phyloP scores from a whole-genome alignment of 2,888 invertebrate species.

The Sphecodes monilicornis region DNA sequence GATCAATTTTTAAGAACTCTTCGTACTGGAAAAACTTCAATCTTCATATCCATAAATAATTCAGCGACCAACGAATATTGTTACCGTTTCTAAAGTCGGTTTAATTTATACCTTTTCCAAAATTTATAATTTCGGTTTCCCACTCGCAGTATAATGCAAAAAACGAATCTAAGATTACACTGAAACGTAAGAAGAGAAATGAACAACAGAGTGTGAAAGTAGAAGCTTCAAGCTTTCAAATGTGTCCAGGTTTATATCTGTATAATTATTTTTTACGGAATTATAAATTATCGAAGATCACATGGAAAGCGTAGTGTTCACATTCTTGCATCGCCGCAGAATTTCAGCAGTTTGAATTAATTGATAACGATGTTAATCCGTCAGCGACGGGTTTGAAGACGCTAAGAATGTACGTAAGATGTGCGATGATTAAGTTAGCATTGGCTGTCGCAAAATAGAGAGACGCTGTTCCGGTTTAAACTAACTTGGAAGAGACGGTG shows the following conservation, averaged over 20 bases:
- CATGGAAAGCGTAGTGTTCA: too few relatives aligned
- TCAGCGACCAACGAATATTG: not conserved
- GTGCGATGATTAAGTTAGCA: conserved; percentile 73
- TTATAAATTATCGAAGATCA: not conserved
- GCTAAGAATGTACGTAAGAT: conserved; percentile 37
- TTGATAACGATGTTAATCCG: not conserved
- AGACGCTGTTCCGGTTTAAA: conserved; percentile 41
- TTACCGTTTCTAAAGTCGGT: not conserved
- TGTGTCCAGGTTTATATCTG: not conserved
- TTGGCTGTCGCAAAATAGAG: conserved; percentile 60
- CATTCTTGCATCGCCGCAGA: not conserved
- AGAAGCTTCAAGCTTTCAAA: too few relatives aligned
- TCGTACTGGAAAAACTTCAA: not conserved
- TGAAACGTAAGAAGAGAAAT: too few relatives aligned
- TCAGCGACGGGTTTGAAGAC: conserved; percentile 5
- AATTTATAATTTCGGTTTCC: too few relatives aligned
- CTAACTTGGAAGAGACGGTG: conserved; percentile 70
- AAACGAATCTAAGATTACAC: too few relatives aligned
- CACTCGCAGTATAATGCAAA: too few relatives aligned
- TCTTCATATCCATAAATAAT: not conserved
- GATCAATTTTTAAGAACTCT: not conserved
- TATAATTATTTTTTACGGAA: not conserved
- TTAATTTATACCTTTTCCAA: too few relatives aligned
- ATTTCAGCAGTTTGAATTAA: not conserved
- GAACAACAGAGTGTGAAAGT: too few relatives aligned